Conservation (phyloP, 2,797 vertebrate species). For the Danio aesculapii region DNA sequence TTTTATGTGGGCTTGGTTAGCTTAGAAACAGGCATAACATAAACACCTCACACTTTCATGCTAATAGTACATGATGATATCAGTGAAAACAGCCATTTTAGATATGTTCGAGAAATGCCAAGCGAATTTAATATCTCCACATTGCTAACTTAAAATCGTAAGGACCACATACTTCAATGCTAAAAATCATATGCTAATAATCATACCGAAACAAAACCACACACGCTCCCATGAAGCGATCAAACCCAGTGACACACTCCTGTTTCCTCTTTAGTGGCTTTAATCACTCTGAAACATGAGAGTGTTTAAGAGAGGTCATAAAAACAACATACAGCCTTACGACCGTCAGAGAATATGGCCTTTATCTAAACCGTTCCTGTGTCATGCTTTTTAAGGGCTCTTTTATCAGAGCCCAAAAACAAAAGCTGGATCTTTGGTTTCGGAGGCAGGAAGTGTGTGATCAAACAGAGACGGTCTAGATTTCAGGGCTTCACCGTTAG, state of each 20-base stretch:
- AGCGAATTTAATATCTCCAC: too few relatives aligned
- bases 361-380: conserved; percentile 41
- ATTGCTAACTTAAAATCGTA: too few relatives aligned
- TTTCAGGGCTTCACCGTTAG: conserved; percentile 29
- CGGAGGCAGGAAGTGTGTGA: conserved; percentile 29
- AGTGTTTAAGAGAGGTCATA: conserved; percentile 55
- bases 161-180: too few relatives aligned
- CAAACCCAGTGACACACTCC: conserved; percentile 37
- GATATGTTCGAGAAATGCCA: too few relatives aligned
- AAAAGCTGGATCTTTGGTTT: conserved; percentile 45
- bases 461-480: conserved; percentile 34
- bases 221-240: not conserved
- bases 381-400: conserved; percentile 44
- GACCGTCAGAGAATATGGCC: conserved; percentile 16
- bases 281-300: conserved; percentile 55
- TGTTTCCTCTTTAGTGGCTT: conserved; percentile 19
- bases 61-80: not conserved
- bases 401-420: conserved; percentile 34
- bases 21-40: not conserved
- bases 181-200: not conserved
- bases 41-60: not conserved
- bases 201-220: not conserved
- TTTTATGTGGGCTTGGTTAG: not conserved
- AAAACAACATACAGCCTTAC: conserved; percentile 51
- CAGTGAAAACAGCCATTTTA: too few relatives aligned